These are phyloP conservation scores for Thera obeliscata DNA, from an alignment of 2,888 invertebrate species.

Conservation along the genomic window DNA sequence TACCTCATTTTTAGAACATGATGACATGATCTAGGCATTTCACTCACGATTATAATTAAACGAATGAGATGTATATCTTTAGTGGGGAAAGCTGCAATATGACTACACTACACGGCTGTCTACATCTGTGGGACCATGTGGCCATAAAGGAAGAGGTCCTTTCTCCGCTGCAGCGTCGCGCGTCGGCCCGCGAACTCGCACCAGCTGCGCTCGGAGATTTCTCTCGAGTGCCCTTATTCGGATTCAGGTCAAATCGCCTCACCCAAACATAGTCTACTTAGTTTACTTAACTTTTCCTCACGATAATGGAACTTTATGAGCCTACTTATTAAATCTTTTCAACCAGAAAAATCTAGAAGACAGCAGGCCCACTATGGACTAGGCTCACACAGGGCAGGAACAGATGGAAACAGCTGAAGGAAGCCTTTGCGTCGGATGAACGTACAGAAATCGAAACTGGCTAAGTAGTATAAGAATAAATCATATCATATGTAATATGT, in stretches of 20 bases:
- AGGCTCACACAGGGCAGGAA: no score
- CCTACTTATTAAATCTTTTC: no score
- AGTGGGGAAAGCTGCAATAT: slow-evolving; percentile 41
- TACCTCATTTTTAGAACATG: slow-evolving; percentile 14
- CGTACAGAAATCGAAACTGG: no score
- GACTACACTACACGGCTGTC: slow-evolving; percentile 36
- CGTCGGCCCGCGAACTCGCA: slow-evolving; percentile 48
- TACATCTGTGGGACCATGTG: slow-evolving; percentile 43
- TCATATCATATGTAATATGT: no score
- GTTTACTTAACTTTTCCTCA: slow-evolving; percentile 22
- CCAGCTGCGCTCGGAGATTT: slow-evolving; percentile 66
- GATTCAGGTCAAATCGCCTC: slow-evolving; percentile 77
- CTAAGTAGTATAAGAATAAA: no score
- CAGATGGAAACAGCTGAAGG: no score
- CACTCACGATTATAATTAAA: slow-evolving; percentile 39
- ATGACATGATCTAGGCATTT: slow-evolving; percentile 21
- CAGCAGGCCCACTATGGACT: no score
- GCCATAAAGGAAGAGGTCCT: slow-evolving; percentile 65
- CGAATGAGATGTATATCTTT: slow-evolving; percentile 41
- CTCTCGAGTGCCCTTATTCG: slow-evolving; percentile 77
- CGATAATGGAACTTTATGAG: not conserved
- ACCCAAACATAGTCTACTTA: slow-evolving; percentile 63
- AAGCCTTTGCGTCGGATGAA: no score
- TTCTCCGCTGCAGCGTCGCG: slow-evolving; percentile 59
- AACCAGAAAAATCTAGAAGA: no score